Evolutionary conservation across 2,888 invertebrate species (phyloP).

Genomic region (Phrixothrix hirtus): DNA sequence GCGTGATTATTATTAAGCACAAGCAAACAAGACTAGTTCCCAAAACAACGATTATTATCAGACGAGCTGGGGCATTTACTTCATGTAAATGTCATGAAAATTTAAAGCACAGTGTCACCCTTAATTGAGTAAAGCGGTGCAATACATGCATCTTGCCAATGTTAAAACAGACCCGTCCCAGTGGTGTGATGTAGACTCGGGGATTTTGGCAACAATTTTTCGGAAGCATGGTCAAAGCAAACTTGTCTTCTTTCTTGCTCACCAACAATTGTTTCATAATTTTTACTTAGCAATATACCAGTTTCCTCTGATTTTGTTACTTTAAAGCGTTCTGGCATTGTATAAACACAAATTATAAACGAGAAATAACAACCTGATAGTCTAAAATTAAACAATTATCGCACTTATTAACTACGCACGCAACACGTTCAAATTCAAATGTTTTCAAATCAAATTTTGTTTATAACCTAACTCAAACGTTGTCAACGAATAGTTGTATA

Average conservation of each 20-base stretch:
- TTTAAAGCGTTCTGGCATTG: conserved; percentile 42
- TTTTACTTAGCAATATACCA: conserved; percentile 18
- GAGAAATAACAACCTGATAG: conserved; percentile 2
- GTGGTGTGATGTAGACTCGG: conserved; percentile 25
- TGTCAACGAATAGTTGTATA: conserved; percentile 15
- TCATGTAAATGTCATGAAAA: too few relatives aligned
- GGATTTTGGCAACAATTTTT: conserved; percentile 36
- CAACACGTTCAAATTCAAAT: conserved; percentile 7
- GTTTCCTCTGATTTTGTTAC: conserved; percentile 39
- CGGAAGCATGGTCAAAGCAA: conserved; percentile 29
- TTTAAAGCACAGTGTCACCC: not conserved
- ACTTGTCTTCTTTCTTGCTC: conserved; percentile 7
- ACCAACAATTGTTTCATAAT: conserved; percentile 10
- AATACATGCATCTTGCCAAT: conserved; percentile 19
- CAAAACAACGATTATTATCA: too few relatives aligned
- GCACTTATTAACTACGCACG: conserved; percentile 3
- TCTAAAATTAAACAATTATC: conserved; percentile 6
- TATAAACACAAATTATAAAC: conserved; percentile 8
- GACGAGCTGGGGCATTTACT: too few relatives aligned
- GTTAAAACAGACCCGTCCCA: conserved; percentile 33
- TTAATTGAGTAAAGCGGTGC: conserved; percentile 17
- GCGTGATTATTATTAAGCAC: too few relatives aligned
- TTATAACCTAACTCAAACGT: conserved; percentile 13
- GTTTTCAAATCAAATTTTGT: conserved; percentile 14
- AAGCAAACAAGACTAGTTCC: too few relatives aligned